phyloP scores from a whole-genome alignment of 2,113 vertebrate species.

The Scomber japonicus region DNA sequence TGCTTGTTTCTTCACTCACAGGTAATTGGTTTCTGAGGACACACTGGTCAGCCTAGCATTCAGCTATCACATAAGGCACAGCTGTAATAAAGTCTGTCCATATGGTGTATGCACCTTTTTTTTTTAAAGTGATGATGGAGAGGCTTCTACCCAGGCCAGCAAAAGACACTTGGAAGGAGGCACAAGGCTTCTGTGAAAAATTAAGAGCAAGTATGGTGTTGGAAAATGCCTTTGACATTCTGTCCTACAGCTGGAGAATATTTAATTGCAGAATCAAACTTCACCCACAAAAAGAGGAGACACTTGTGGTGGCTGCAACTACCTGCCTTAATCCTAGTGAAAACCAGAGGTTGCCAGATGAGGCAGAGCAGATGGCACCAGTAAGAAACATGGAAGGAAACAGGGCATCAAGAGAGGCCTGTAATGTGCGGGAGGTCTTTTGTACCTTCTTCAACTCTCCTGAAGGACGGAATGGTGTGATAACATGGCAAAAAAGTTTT shows the following conservation, averaged over 20 bases:
- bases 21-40: slow-evolving; percentile 23
- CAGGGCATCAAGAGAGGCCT: no score
- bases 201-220: background rate
- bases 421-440: no score
- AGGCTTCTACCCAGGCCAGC: slow-evolving; percentile 14
- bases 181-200: slow-evolving; percentile 20
- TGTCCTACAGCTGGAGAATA: background rate
- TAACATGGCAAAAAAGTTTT: no score
- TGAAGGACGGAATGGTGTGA: no score
- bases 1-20: background rate
- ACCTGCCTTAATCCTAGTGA: no score
- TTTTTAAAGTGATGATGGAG: slow-evolving; percentile 8
- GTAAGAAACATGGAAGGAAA: no score
- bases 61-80: background rate
- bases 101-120: background rate
- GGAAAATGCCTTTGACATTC: slow-evolving; percentile 5
- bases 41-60: slow-evolving; percentile 4
- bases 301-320: background rate
- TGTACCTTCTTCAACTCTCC: no score
- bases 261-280: background rate
- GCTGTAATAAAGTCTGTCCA: slow-evolving; percentile 5
- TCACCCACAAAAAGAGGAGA: background rate
- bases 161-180: slow-evolving; percentile 11
- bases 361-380: no score
- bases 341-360: no score